Percentiles rank a stretch among this genome's conserved stretches.
phyloP scores from a whole-genome alignment of 2,888 invertebrate genomes.

The Dorcus hopei region DNA sequence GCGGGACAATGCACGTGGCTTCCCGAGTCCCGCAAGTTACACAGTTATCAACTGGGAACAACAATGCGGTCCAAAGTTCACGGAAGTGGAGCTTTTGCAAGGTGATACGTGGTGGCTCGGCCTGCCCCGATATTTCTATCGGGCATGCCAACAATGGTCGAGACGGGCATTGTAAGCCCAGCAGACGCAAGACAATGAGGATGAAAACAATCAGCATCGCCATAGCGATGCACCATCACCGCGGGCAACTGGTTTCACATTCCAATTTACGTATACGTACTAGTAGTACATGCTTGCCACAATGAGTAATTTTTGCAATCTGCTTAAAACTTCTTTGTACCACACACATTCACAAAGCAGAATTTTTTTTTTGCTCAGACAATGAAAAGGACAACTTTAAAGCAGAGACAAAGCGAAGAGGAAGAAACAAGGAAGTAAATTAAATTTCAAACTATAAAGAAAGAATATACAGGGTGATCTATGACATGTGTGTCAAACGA shows the following conservation, averaged over 20 bases:
- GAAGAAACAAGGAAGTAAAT: too few species aligned
- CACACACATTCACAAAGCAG: too few species aligned
- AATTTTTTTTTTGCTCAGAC: too few species aligned
- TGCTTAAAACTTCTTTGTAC: constrained; percentile 9
- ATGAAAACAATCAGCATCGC: constrained; percentile 34
- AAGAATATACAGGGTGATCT: too few species aligned
- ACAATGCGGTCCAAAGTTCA: constrained; percentile 31
- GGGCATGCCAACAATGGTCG: constrained; percentile 28
- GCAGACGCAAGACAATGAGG: constrained; percentile 30
- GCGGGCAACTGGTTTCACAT: constrained; percentile 27
- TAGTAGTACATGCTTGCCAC: constrained; percentile 24
- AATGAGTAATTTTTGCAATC: constrained; percentile 27
- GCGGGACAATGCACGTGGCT: constrained; percentile 8
- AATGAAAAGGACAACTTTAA: too few species aligned
- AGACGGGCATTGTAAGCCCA: constrained; percentile 28
- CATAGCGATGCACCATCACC: constrained; percentile 33
- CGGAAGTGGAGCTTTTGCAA: constrained; percentile 29
- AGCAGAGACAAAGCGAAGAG: too few species aligned
- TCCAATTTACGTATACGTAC: constrained; percentile 11
- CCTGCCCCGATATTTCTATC: constrained; percentile 29
- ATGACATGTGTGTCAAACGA: too few species aligned
- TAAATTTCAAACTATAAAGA: too few species aligned
- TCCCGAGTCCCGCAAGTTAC: constrained; percentile 12
- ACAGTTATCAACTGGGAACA: constrained; percentile 17
- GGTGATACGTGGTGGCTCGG: constrained; percentile 29